phyloP scores from a whole-genome alignment of 2,797 vertebrate genomes.

The Mormyrops boulengeri region DNA sequence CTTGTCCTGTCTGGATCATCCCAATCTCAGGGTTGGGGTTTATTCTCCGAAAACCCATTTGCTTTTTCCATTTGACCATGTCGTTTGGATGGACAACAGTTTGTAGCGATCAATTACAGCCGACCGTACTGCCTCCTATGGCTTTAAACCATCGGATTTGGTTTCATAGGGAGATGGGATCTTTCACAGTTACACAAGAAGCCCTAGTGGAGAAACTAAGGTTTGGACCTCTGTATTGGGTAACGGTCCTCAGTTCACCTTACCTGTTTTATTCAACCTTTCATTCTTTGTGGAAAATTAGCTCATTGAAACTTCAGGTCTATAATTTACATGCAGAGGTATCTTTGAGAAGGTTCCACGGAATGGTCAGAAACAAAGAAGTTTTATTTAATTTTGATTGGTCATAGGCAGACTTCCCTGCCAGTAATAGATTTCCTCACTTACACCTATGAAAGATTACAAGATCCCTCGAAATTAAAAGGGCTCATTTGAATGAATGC shows the following conservation, averaged over 20 bases:
- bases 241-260: background rate
- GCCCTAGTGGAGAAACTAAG: background rate
- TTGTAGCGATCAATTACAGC: conserved; percentile 7
- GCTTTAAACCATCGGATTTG: background rate
- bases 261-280: background rate
- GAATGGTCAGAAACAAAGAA: background rate
- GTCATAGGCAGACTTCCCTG: background rate
- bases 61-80: background rate
- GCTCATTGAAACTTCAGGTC: conserved; percentile 1
- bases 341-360: background rate
- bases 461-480: background rate
- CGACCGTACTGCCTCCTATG: background rate
- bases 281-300: background rate
- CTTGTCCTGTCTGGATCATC: background rate
- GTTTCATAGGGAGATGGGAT: conserved; percentile 1
- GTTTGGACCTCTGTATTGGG: conserved; percentile 3
- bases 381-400: background rate
- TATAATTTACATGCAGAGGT: background rate
- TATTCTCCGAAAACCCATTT: background rate
- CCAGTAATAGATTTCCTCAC: background rate
- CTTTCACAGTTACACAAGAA: conserved; percentile 8
- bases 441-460: background rate
- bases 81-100: background rate
- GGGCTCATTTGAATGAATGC: background rate
- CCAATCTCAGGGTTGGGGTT: background rate